Evolutionary conservation across 2,888 invertebrate genomes (phyloP), one percentile per base, ranked within the genome.

Genomic region (Mayetiola destructor): DNA sequence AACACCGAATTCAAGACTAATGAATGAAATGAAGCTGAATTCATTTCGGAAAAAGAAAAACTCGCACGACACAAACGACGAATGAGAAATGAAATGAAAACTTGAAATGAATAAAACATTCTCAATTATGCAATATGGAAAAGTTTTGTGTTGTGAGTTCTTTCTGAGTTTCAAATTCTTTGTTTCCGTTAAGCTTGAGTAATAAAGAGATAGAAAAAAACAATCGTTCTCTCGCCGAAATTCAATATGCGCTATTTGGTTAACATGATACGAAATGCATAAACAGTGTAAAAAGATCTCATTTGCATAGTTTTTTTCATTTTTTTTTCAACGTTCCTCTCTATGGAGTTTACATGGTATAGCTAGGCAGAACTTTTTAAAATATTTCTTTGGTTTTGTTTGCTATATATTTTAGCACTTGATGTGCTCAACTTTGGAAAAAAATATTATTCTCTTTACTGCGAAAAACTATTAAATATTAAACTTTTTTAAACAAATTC

Each of bases 261-360:
- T n/a, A n/a, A n/a, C n/a, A n/a, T n/a, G n/a, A n/a, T 48, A 27
- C 48, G 27, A 48, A 48, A 48, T 48, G 48, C 48, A 48, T 48
- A 48, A 48, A 27, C 48, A n/a, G 27, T 27, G 48, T 27, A 48
- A 23, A 48, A 48, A 48, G 27, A 48, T 48, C 48, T 48, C 48
- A 48, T 48, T 27, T 48, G 48, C 48, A 48, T 48, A 48, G 27
- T 48, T 48, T 48, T n/a, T 27, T 48, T 48, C 39, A 39, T 39
- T 39, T 18, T 39, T 39, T 39, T 14, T 36, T 36, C n/a, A n/a
- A n/a, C n/a, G 4, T 16, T 36, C 36, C 16, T 36, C 36, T 5
- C 36, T 39, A n/a, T n/a, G 39, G 23, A n/a, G n/a, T n/a, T n/a
- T 27, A 23, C 39, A 23, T 48, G 27, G 48, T 27, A 48, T n/a